These are phyloP conservation scores for Syngnathus floridae DNA, from an alignment of 2,113 vertebrate genomes.

Conservation along the genomic window DNA sequence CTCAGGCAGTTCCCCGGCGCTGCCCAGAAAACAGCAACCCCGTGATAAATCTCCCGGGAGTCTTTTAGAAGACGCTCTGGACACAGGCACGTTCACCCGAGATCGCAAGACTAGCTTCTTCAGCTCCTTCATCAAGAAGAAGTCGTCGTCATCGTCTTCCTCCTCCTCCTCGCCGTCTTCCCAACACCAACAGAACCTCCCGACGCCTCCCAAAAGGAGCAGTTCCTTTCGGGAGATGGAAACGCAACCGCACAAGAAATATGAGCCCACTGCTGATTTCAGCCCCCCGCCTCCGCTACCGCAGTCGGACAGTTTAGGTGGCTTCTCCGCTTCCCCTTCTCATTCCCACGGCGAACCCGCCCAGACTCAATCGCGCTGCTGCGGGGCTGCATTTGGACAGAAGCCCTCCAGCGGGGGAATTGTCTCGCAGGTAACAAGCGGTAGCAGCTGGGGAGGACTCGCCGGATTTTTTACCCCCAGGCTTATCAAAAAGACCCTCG, in stretches of 20 bases:
- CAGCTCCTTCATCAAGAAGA: constrained; percentile 98
- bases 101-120: constrained; percentile 97
- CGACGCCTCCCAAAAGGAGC: constrained; percentile 91
- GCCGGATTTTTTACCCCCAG: constrained; percentile 97
- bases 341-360: constrained; percentile 79
- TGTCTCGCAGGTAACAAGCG: constrained; percentile 69
- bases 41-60: constrained; percentile 91
- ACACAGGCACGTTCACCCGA: constrained; percentile 86
- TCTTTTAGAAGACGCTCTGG: constrained; percentile 85
- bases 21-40: constrained; percentile 92
- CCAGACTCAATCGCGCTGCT: constrained; percentile 83
- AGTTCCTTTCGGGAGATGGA: constrained; percentile 97
- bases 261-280: constrained; percentile 83
- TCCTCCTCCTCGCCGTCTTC: constrained; percentile 62
- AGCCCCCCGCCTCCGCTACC: constrained; percentile 76
- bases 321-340: constrained; percentile 72
- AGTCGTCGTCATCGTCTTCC: constrained; percentile 60
- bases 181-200: constrained; percentile 76
- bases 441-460: constrained; percentile 87
- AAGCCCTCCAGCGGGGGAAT: constrained; percentile 74
- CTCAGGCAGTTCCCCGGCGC: constrained; percentile 81
- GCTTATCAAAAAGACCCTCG: constrained; percentile 97
- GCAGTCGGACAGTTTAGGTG: constrained; percentile 79
- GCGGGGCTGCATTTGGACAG: constrained; percentile 83
- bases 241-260: constrained; percentile 94